Evolutionary conservation across 2,797 vertebrate species (phyloP), one percentile per base, ranked within the genome.

Genomic region (Catharus ustulatus): DNA sequence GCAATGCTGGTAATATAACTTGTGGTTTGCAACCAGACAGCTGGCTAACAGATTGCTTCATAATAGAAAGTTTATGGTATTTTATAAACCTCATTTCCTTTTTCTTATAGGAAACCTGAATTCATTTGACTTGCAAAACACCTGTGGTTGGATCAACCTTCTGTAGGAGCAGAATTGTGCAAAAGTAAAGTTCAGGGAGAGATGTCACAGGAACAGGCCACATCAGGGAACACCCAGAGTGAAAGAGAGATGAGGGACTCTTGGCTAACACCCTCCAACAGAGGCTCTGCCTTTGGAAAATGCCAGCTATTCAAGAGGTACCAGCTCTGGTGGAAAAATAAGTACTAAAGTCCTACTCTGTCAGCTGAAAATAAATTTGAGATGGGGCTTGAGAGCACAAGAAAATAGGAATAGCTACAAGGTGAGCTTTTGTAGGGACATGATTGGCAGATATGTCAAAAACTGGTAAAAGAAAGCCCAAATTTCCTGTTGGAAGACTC

Each of bases 11-110:
- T 86, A 92, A 90, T 75, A 91, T 66, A 91, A 96, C 89, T 87
- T 90, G 84, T 91, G 82, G 92, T 90, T 76, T 97, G 92, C 87
- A 93, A 92, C 51, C 87, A 93, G 94, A 88, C 94, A 97, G 96
- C 87, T 97, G 96, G 96, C 87, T 63, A 97, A 55, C 95, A 96
- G 89, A 94, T 69, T 94, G 82, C 42, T 95, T 84, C 73, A 93
- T 89, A 96, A 93, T 76, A 94, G 82, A 95, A 94, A 91, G 87
- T 97, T 95, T 96, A 96, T 73, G 63, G 87, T 83, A 30, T 88
- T 71, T 79, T 91, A 84, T 88, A 94, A 96, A 88, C 77, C 64
- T 96, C 45, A 95, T 95, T 96, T 94, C 93, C 94, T 93, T 92
- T 91, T 87, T 87, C 81, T 93, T 93, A 94, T 75, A 93, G 87